Conservation (phyloP, 2,113 vertebrate species). For the Phaethornis superciliosus region DNA sequence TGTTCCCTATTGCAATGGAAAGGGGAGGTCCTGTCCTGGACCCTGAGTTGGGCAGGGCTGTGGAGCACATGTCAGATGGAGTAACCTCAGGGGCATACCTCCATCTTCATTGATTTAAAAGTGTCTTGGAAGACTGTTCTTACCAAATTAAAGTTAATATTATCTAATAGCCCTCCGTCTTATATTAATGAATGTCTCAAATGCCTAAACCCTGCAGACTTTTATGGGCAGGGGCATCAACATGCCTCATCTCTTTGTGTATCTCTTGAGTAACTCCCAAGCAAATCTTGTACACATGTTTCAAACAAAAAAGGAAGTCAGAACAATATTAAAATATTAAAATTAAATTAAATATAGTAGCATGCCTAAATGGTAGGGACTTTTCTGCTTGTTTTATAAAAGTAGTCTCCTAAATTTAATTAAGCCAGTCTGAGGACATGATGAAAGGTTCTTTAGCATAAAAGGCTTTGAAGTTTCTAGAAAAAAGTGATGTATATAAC, state of each 20-base stretch:
- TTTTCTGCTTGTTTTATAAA: conserved; percentile 34
- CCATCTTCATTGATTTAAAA: not conserved
- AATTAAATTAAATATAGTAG: conserved; percentile 22
- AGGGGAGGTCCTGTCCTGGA: not conserved
- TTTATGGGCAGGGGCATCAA: not conserved
- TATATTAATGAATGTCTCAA: not conserved
- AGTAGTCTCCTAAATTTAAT: conserved; percentile 50
- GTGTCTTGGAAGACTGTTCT: not conserved
- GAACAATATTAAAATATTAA: not conserved
- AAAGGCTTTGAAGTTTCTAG: conserved; percentile 64
- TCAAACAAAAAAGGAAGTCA: not conserved
- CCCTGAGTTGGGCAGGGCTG: rapidly evolving
- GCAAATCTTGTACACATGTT: not conserved
- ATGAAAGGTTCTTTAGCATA: conserved; percentile 59
- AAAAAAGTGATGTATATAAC: conserved; percentile 42
- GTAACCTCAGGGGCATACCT: not conserved
- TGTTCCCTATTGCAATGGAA: not conserved
- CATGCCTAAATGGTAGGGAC: not conserved
- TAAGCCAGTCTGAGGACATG: conserved; percentile 30
- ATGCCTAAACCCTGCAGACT: not conserved
- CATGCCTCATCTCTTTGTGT: not conserved
- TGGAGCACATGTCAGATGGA: not conserved
- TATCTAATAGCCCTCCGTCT: not conserved
- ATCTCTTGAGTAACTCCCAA: not conserved
- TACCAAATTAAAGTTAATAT: not conserved